Evolutionary conservation across 1,140 invertebrate species (phyloP).

Genomic region (Zaprionus vittiger): DNA sequence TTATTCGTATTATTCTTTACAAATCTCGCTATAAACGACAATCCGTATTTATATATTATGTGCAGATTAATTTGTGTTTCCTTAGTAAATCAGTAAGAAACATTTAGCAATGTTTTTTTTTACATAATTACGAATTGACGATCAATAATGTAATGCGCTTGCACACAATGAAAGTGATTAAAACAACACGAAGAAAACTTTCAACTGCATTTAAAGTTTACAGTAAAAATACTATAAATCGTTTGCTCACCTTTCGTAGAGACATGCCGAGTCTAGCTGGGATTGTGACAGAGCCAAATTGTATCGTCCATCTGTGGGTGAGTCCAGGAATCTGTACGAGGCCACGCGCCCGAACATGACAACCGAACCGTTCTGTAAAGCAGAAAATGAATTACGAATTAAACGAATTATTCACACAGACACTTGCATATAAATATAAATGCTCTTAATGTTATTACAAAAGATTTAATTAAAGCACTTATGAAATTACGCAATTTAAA

Average conservation of each 20-base stretch:
- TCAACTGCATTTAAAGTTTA: neutral
- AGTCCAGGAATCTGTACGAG: slow-evolving; percentile 97
- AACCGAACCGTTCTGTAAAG: slow-evolving; percentile 90
- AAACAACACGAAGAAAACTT: slow-evolving; percentile 2
- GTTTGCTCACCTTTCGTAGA: slow-evolving; percentile 89
- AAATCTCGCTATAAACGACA: too few relatives aligned
- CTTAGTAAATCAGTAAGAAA: neutral
- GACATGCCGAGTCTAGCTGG: slow-evolving; percentile 90
- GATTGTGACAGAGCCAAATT: slow-evolving; percentile 87
- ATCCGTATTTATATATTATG: too few relatives aligned
- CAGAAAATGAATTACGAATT: slow-evolving; percentile 19
- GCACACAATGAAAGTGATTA: neutral
- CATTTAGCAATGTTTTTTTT: neutral
- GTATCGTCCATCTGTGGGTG: slow-evolving; percentile 92
- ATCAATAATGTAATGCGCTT: neutral
- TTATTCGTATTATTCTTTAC: too few relatives aligned
- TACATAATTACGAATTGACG: neutral
- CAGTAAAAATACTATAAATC: neutral
- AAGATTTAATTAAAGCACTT: slow-evolving; percentile 25
- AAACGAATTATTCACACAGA: slow-evolving; percentile 10
- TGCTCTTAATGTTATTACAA: slow-evolving; percentile 23
- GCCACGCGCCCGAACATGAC: slow-evolving; percentile 96
- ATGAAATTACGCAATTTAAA: slow-evolving; percentile 31
- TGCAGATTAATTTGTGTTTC: neutral
- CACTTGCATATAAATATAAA: slow-evolving; percentile 14